Percentiles rank a stretch among this genome's conserved stretches.
Evolutionary conservation across 2,797 vertebrate species (phyloP).

Genomic region (Betta splendens): DNA sequence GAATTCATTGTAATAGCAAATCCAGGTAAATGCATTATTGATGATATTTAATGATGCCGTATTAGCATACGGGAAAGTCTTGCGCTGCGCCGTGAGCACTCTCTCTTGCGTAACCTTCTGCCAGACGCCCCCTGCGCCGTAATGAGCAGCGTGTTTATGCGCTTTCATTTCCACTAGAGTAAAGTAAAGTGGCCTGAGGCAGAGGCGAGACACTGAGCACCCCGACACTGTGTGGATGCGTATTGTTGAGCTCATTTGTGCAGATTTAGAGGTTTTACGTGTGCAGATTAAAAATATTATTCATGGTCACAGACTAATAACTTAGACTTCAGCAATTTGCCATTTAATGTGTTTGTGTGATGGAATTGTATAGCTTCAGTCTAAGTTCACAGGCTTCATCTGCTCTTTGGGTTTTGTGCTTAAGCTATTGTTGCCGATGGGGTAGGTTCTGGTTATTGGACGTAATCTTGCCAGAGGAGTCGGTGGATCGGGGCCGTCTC

Average conservation of each 20-base stretch:
- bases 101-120: slow-evolving; percentile 53
- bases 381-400: slow-evolving; percentile 7
- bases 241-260: slow-evolving; percentile 13
- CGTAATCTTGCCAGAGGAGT: slow-evolving; percentile 58
- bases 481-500: slow-evolving; percentile 48
- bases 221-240: slow-evolving; percentile 7
- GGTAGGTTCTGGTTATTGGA: slow-evolving; percentile 41
- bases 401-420: slow-evolving; percentile 27
- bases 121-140: slow-evolving; percentile 42
- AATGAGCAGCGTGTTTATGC: slow-evolving; percentile 69
- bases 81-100: slow-evolving; percentile 59
- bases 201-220: slow-evolving; percentile 28
- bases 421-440: slow-evolving; percentile 21
- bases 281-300: no score
- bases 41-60: slow-evolving; percentile 74
- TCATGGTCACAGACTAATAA: no score
- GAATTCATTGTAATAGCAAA: slow-evolving; percentile 59
- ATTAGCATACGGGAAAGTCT: slow-evolving; percentile 68
- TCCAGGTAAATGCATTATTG: slow-evolving; percentile 78
- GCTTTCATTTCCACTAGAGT: slow-evolving; percentile 67
- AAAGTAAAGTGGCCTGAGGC: slow-evolving; percentile 58
- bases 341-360: background rate
- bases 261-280: slow-evolving; percentile 1
- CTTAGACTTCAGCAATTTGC: no score
- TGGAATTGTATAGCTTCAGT: no score